Evolutionary conservation across 2,797 vertebrate species (phyloP), one percentile per base, ranked within the genome.

Genomic region (Eptatretus atami): DNA sequence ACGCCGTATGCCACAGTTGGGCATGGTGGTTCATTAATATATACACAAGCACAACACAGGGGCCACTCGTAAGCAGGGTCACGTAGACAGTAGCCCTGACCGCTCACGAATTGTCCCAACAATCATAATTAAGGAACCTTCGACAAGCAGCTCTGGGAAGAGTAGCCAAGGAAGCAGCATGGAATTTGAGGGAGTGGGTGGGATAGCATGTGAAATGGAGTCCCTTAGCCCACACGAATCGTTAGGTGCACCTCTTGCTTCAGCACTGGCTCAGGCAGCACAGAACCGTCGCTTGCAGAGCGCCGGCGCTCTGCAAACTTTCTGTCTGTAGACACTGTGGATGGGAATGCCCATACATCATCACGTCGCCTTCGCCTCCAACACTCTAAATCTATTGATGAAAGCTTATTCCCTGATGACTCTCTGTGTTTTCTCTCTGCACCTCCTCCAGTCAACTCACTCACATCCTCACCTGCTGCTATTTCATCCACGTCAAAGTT

Each of bases 281-380:
- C 73, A 84, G 11, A 90, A 98, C 68, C 82, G 84, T 53, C 81
- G 90, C 19, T 77, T 98, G 69, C 86, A 96, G 65, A 96, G 72
- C 78, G 81, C 70, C 81, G 90, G 73, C 90, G 87, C 72, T 96
- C 92, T 75, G 86, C 87, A 65, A 84, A 96, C 80, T 98, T 98
- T 82, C 83, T 94, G 72, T 98, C 92, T 3, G 86, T 98, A 64
- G 90, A 90, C 63, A 86, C 90, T 67, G 79, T 94, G 66, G 90
- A 98, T 71, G 80, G 86, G 65, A 75, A 73, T 65, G 70, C 82
- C 9, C 79, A 80, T 13, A 80, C 75, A 69, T 67, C 75, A 0
- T 53, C 6, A 77, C 80, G 71, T 86, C 84, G 1, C 84, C 87
- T 61, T 61, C 57, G 57, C 31, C 71, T 96, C 67, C 86, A 83